Evolutionary conservation across 2,113 vertebrate genomes (phyloP), one percentile per base, ranked within the genome.

Genomic region (Merops nubicus): DNA sequence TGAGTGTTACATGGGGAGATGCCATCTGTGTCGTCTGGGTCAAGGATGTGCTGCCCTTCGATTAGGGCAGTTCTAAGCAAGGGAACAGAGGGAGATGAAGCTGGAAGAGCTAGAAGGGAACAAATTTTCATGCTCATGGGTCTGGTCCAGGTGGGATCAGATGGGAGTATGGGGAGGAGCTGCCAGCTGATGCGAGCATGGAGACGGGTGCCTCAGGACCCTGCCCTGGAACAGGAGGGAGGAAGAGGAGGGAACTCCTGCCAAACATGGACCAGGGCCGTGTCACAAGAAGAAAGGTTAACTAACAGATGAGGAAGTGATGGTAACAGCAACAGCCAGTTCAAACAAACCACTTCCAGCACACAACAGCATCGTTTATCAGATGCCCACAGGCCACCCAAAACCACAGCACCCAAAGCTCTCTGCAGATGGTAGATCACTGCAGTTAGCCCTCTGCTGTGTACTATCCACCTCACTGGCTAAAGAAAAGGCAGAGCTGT

Each of bases 21-120:
- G 53, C 82, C 94, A 94, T 93, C 95, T 97, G 90, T 73, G 94
- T 94, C 76, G 92, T 85, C 70, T 88, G 63, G 92, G 88, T 95
- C 90, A 93, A 89, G 88, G 92, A 73, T 88, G 56, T 22, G 21
- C 23, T 88, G 74, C 43, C 70, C 82, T 96, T 94, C 25, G 3
- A 53, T 29, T 51, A 53, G 70, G 78, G 36, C 67, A 90, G 40
- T 62, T 91, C 53, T 45, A 19, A 90, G 57, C 9, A 82, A 82
- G 57, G 62, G 73, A 93, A 81, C 7, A 0, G 0, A 75, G 62
- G 40, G 31, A 79, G 19, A 15, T 69, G 4, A 45, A 94, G 20
- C n/a, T 29, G 72, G 53, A 82, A 73, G 38, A 79, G 34, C 4
- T 56, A 72, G 48, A 85, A 59, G 14, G 48, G 16, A 76, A 11